Conservation (phyloP, 2,888 invertebrate genomes). For the Parnassius orleans region DNA sequence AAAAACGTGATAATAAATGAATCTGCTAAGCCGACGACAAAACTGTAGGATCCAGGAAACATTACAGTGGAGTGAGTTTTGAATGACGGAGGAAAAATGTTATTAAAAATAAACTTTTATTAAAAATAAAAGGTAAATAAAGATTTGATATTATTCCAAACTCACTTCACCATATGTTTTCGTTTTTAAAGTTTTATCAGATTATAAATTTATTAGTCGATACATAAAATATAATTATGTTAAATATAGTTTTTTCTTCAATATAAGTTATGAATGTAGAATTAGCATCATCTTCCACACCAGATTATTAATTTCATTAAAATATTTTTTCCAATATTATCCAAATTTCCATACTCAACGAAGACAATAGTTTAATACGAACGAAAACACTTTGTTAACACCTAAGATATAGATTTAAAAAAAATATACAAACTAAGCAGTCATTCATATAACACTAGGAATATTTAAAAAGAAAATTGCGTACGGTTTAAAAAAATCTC, state of each 20-base stretch:
- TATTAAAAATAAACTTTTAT: neutral
- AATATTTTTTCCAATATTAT: constrained; percentile 28
- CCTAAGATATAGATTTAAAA: constrained; percentile 49
- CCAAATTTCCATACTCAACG: constrained; percentile 49
- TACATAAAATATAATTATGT: too few species aligned
- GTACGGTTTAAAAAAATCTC: constrained; percentile 60
- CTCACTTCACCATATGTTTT: constrained; percentile 8
- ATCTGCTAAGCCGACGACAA: constrained; percentile 2
- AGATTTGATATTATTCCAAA: constrained; percentile 5
- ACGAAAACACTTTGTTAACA: constrained; percentile 61
- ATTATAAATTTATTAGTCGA: neutral
- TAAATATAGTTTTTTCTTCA: too few species aligned
- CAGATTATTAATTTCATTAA: constrained; percentile 10
- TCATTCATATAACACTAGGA: constrained; percentile 75
- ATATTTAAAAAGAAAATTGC: constrained; percentile 55
- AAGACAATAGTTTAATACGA: constrained; percentile 51
- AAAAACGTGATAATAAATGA: constrained; percentile 26
- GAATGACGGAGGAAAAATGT: neutral
- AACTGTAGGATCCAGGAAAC: neutral
- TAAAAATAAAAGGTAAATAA: neutral
- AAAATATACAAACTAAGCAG: constrained; percentile 77
- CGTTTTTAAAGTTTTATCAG: neutral
- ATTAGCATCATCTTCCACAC: constrained; percentile 2
- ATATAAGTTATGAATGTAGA: too few species aligned
- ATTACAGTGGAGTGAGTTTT: constrained; percentile 8